Percentiles rank a stretch among this genome's conserved stretches.
These are phyloP conservation scores for Siphamia tubifer DNA, from an alignment of 2,113 vertebrate species.

Conservation along the genomic window DNA sequence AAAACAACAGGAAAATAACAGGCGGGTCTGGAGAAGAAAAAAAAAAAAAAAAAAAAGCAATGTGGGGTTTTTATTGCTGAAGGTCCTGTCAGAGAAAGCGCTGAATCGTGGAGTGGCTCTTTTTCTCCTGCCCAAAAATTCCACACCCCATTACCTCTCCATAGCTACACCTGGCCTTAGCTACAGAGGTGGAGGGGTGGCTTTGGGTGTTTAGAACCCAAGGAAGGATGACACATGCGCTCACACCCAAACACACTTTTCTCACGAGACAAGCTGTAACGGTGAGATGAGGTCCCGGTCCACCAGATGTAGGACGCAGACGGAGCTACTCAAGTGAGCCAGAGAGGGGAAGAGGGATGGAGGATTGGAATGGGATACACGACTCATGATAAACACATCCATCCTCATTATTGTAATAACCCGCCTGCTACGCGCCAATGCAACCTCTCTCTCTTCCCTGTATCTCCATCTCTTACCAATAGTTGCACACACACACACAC, in stretches of 20 bases:
- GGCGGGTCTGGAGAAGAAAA: not conserved
- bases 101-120: slow-evolving; percentile 49
- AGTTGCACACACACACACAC: not conserved
- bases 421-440: slow-evolving; percentile 53
- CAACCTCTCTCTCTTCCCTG: slow-evolving; percentile 21
- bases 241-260: slow-evolving; percentile 17
- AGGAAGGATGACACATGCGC: slow-evolving; percentile 1
- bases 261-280: slow-evolving; percentile 36
- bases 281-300: slow-evolving; percentile 32
- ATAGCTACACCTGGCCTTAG: slow-evolving; percentile 44
- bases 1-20: slow-evolving; percentile 53
- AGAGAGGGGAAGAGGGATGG: slow-evolving; percentile 17
- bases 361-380: slow-evolving; percentile 56
- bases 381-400: slow-evolving; percentile 73
- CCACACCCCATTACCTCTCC: slow-evolving; percentile 64
- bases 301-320: slow-evolving; percentile 34
- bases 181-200: slow-evolving; percentile 32
- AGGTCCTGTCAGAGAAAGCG: slow-evolving; percentile 48
- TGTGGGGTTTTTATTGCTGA: slow-evolving; percentile 12
- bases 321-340: slow-evolving; percentile 49
- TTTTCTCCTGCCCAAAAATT: slow-evolving; percentile 48
- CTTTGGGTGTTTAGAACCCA: not conserved
- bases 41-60: not conserved
- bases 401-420: slow-evolving; percentile 75
- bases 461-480: slow-evolving; percentile 30